phyloP scores from a whole-genome alignment of 2,113 vertebrate genomes.

The Neogobius melanostomus region DNA sequence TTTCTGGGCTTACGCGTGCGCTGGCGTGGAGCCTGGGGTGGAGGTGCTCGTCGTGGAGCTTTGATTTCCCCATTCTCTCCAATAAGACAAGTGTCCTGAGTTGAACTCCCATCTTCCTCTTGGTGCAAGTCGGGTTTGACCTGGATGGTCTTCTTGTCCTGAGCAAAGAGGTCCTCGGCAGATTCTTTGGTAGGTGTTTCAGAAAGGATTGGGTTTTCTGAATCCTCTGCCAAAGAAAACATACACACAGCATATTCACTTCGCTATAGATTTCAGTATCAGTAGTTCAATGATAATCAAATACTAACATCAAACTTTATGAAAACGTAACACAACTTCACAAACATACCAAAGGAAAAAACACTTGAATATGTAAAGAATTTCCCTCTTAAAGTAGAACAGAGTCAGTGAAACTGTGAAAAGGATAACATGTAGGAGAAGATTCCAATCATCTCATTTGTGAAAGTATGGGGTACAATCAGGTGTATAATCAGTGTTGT shows the following conservation, averaged over 20 bases:
- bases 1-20: conserved; percentile 51
- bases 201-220: conserved; percentile 59
- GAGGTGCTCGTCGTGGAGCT: conserved; percentile 25
- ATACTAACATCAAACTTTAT: too few relatives aligned
- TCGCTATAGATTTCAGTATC: neutral
- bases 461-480: neutral
- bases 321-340: too few relatives aligned
- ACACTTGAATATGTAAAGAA: too few relatives aligned
- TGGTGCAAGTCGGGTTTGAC: conserved; percentile 34
- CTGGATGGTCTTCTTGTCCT: conserved; percentile 48
- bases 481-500: neutral
- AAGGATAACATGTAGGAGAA: too few relatives aligned
- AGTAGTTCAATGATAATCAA: too few relatives aligned
- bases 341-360: too few relatives aligned
- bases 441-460: too few relatives aligned
- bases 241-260: neutral
- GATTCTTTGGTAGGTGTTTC: conserved; percentile 71
- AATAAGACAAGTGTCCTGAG: conserved; percentile 60
- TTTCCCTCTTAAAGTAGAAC: too few relatives aligned
- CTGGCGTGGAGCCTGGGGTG: conserved; percentile 13
- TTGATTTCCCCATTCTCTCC: conserved; percentile 51
- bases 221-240: conserved; percentile 50
- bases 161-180: conserved; percentile 46
- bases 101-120: conserved; percentile 49
- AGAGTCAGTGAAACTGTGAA: too few relatives aligned